A percentile compares a stretch with the other conserved stretches of the same genome.
Evolutionary conservation across 2,888 invertebrate species (phyloP).

Genomic region (Cactoblastis cactorum): DNA sequence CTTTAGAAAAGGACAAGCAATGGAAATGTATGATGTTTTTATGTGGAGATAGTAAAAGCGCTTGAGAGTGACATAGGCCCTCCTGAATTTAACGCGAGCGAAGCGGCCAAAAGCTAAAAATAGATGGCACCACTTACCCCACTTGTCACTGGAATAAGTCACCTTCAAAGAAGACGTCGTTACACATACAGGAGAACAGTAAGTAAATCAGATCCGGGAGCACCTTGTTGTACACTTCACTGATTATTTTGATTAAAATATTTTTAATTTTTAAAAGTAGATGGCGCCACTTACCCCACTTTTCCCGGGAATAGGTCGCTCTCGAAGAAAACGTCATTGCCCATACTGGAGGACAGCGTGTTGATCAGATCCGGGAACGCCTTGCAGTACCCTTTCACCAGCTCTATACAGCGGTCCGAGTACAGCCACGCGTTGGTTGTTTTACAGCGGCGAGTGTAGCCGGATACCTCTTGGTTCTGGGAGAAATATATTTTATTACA

Average conservation of each 20-base stretch:
- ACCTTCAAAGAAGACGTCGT: not conserved
- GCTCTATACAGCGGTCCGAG: constrained; percentile 84
- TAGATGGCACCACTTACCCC: not conserved
- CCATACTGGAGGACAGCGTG: constrained; percentile 59
- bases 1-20: too few species aligned
- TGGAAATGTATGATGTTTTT: too few species aligned
- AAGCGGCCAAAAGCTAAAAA: not conserved
- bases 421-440: constrained; percentile 88
- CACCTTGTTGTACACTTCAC: not conserved
- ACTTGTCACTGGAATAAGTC: not conserved
- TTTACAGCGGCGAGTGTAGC: constrained; percentile 86
- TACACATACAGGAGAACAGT: not conserved
- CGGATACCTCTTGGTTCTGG: constrained; percentile 84
- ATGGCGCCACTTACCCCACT: constrained; percentile 58
- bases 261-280: too few species aligned
- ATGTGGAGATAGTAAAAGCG: too few species aligned
- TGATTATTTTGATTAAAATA: too few species aligned
- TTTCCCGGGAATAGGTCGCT: constrained; percentile 82
- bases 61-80: too few species aligned
- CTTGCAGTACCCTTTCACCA: constrained; percentile 84
- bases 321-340: constrained; percentile 80
- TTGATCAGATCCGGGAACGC: constrained; percentile 88
- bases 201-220: not conserved
- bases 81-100: too few species aligned
- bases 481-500: not conserved